These are phyloP conservation scores for Leucopsar rothschildi DNA, from an alignment of 2,113 vertebrate genomes.

Conservation along the genomic window DNA sequence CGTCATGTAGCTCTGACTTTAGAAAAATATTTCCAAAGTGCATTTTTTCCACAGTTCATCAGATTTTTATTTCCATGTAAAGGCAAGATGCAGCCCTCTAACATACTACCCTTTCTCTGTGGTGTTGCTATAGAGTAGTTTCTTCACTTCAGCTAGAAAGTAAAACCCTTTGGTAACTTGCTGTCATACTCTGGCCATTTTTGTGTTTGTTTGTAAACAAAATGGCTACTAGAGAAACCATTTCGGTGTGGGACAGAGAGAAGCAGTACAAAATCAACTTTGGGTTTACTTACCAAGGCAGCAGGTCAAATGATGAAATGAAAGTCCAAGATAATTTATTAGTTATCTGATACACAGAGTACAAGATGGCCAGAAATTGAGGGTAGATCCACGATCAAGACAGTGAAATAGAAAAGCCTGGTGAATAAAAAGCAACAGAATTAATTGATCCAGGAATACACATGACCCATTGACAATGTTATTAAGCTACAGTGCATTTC, in stretches of 20 bases:
- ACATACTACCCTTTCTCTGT: not conserved
- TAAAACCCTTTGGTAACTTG: not conserved
- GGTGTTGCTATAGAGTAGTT: not conserved
- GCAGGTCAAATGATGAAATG: not conserved
- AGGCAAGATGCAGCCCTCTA: not conserved
- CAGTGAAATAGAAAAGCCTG: not conserved
- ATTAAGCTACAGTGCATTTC: not conserved
- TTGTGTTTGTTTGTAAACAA: not conserved
- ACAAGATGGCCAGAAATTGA: not conserved
- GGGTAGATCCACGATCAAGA: accelerated
- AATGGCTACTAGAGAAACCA: not conserved
- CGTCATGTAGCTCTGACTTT: not conserved
- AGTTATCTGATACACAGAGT: not conserved
- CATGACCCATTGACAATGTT: not conserved
- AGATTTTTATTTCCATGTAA: not conserved
- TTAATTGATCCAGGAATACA: not conserved
- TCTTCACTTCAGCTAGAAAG: not conserved
- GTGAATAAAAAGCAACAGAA: not conserved
- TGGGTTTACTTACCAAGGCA: not conserved
- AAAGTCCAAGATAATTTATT: not conserved
- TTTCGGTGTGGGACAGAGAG: not conserved
- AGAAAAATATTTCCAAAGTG: not conserved
- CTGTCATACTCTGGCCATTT: not conserved
- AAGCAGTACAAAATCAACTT: not conserved
- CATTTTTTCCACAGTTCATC: not conserved